These are phyloP conservation scores for Rousettus madagascariensis DNA, from an alignment of 2,797 vertebrate genomes.

Conservation along the genomic window DNA sequence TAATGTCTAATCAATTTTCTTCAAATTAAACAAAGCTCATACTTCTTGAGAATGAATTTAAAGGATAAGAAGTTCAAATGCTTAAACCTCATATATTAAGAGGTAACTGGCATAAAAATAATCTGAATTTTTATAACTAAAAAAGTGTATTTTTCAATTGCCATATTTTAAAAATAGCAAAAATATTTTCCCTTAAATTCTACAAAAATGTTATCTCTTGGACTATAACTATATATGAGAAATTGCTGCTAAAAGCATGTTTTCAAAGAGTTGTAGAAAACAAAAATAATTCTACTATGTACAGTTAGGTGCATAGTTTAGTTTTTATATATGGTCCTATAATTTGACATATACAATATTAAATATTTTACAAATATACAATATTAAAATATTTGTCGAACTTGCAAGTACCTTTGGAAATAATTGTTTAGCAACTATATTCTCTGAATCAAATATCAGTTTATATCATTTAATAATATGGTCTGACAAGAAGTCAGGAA, in stretches of 20 bases:
- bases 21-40: constrained; percentile 37
- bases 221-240: background rate
- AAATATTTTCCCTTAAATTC: constrained; percentile 21
- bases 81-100: background rate
- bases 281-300: background rate
- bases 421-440: background rate
- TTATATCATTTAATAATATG: constrained; percentile 5
- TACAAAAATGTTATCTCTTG: background rate
- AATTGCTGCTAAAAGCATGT: background rate
- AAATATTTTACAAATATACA: background rate
- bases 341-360: background rate
- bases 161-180: background rate
- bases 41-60: background rate
- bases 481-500: background rate
- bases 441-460: background rate
- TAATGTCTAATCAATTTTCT: constrained; percentile 28
- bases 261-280: background rate
- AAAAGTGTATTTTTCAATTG: background rate
- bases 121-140: background rate
- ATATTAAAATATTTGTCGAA: background rate
- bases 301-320: background rate
- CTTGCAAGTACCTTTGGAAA: background rate
- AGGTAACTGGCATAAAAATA: background rate
- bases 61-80: background rate
- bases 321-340: background rate